Conservation (phyloP, 2,113 vertebrate species). For the Uropsilus gracilis region DNA sequence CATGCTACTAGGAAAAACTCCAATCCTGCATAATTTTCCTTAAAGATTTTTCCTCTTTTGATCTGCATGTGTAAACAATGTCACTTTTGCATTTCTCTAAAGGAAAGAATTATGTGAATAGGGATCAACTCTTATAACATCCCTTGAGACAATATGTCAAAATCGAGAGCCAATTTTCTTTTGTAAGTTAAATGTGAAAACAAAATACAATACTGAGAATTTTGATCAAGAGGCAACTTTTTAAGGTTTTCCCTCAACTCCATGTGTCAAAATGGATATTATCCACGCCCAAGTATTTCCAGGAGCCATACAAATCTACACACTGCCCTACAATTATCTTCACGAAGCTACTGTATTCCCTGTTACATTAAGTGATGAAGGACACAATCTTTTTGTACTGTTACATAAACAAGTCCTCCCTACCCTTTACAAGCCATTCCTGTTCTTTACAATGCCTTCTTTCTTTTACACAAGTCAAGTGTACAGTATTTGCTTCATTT, state of each 20-base stretch:
- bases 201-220: not conserved
- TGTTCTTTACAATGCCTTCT: conserved; percentile 78
- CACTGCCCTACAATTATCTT: conserved; percentile 43
- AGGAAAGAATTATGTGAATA: conserved; percentile 1
- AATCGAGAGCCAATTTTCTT: conserved; percentile 13
- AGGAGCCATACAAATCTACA: not conserved
- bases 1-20: not conserved
- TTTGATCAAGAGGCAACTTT: conserved; percentile 37
- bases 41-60: conserved; percentile 12
- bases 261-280: conserved; percentile 31
- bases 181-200: conserved; percentile 33
- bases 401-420: conserved; percentile 73
- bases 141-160: not conserved
- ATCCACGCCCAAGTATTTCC: not conserved
- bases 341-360: conserved; percentile 32
- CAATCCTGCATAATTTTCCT: not conserved
- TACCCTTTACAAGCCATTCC: conserved; percentile 57
- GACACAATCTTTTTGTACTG: conserved; percentile 72
- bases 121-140: not conserved
- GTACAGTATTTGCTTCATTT: conserved; percentile 63
- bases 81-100: conserved; percentile 51
- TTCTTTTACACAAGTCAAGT: conserved; percentile 84
- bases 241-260: not conserved
- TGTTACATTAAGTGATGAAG: conserved; percentile 21
- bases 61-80: conserved; percentile 50